These are phyloP conservation scores for Apodemia mormo DNA, from an alignment of 2,888 invertebrate genomes.

Conservation along the genomic window DNA sequence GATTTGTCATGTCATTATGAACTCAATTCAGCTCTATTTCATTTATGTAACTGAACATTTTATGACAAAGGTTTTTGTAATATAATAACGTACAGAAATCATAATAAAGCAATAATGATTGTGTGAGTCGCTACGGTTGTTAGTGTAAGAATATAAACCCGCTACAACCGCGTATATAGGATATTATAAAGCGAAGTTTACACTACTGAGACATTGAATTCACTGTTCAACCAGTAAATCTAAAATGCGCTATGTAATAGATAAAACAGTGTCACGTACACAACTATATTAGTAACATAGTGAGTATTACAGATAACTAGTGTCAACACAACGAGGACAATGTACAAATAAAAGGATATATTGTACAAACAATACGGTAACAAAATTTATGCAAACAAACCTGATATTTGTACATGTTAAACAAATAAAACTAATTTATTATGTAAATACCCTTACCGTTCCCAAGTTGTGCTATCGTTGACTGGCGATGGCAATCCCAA, in stretches of 20 bases:
- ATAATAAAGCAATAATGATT: background rate
- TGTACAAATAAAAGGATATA: constrained; percentile 28
- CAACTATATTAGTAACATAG: constrained; percentile 6
- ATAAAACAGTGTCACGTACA: constrained; percentile 17
- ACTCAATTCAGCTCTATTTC: no score
- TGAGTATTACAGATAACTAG: constrained; percentile 12
- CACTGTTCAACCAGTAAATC: background rate
- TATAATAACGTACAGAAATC: background rate
- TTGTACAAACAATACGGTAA: constrained; percentile 34
- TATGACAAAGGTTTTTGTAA: background rate
- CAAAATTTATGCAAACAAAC: constrained; percentile 34
- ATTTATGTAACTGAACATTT: no score
- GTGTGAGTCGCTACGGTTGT: background rate
- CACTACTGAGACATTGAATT: background rate
- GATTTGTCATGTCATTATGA: no score
- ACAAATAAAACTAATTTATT: constrained; percentile 1
- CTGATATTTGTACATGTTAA: constrained; percentile 24
- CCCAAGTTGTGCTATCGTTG: constrained; percentile 74
- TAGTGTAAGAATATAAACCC: background rate
- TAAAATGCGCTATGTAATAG: constrained; percentile 11
- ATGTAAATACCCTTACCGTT: constrained; percentile 63
- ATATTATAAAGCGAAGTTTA: background rate
- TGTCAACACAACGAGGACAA: constrained; percentile 15
- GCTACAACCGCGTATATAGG: background rate
- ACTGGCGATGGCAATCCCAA: constrained; percentile 78